These are phyloP conservation scores for Lepidocolaptes lacrymiger DNA, from an alignment of 2,797 vertebrate genomes.

Conservation along the genomic window DNA sequence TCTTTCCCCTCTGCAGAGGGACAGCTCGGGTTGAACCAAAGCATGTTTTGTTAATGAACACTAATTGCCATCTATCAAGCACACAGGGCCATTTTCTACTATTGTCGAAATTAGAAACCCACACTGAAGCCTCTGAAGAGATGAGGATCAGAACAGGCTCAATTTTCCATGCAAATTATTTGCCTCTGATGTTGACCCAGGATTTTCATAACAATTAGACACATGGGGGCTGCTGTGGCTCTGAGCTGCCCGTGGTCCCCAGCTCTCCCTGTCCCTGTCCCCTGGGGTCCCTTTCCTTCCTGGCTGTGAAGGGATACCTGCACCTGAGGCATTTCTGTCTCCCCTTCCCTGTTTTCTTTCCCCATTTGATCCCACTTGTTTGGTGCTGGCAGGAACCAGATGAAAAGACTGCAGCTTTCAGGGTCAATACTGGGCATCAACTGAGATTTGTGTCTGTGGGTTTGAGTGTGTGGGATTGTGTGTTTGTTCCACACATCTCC, in stretches of 20 bases:
- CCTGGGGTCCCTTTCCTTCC: background rate
- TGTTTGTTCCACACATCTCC: no score
- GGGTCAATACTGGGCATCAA: no score
- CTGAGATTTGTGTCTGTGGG: no score
- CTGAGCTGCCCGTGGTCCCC: background rate
- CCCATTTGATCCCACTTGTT: background rate
- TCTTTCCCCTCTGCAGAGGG: background rate
- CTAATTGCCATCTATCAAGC: background rate
- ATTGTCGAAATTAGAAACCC: conserved; percentile 47
- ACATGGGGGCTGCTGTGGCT: background rate
- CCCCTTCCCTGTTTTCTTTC: background rate
- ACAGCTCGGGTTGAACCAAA: background rate
- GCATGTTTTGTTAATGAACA: background rate
- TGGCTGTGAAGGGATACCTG: background rate
- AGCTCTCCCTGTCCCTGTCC: background rate
- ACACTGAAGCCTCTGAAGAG: conserved; percentile 28
- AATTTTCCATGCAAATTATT: conserved; percentile 23
- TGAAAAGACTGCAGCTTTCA: background rate
- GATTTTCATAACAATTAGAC: conserved; percentile 45
- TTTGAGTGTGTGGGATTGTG: no score
- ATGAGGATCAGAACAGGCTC: conserved; percentile 26
- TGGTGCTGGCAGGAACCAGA: background rate
- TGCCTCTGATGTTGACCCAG: conserved; percentile 31
- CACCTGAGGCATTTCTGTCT: conserved; percentile 4
- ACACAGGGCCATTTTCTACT: conserved; percentile 13